These are phyloP conservation scores for Trichomalopsis sarcophagae DNA, from an alignment of 1,140 invertebrate species.

Conservation along the genomic window DNA sequence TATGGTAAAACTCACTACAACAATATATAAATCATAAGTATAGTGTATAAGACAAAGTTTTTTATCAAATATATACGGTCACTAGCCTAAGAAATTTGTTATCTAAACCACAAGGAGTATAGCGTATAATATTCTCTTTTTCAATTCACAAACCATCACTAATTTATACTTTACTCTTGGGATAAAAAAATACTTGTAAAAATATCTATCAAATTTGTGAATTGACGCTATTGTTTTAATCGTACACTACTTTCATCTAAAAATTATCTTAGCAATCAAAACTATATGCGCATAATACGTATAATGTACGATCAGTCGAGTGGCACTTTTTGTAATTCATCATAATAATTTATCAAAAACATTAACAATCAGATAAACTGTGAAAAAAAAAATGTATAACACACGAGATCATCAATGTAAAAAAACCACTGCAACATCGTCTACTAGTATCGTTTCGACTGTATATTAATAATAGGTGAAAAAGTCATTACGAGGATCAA, in stretches of 20 bases:
- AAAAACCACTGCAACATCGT: conserved; percentile 45
- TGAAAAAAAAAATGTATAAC: conserved; percentile 12
- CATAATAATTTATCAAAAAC: neutral
- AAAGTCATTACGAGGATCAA: conserved; percentile 29
- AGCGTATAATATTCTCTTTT: conserved; percentile 12
- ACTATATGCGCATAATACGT: conserved; percentile 23
- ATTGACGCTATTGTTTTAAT: conserved; percentile 13
- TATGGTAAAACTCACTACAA: conserved; percentile 59
- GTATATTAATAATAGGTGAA: neutral
- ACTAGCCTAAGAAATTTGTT: conserved; percentile 42
- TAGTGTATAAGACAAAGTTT: conserved; percentile 50
- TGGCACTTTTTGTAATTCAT: conserved; percentile 25
- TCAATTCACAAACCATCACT: conserved; percentile 23
- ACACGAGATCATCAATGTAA: neutral
- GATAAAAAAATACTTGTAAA: neutral
- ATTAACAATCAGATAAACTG: neutral
- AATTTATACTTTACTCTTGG: neutral
- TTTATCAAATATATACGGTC: conserved; percentile 35
- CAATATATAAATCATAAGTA: conserved; percentile 57
- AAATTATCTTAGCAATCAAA: conserved; percentile 37
- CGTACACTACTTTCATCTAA: conserved; percentile 42
- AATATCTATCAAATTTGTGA: neutral
- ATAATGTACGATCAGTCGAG: conserved; percentile 7
- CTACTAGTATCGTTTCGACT: conserved; percentile 10
- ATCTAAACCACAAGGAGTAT: conserved; percentile 22